Conservation (phyloP, 2,797 vertebrate genomes). For the Parambassis ranga region DNA sequence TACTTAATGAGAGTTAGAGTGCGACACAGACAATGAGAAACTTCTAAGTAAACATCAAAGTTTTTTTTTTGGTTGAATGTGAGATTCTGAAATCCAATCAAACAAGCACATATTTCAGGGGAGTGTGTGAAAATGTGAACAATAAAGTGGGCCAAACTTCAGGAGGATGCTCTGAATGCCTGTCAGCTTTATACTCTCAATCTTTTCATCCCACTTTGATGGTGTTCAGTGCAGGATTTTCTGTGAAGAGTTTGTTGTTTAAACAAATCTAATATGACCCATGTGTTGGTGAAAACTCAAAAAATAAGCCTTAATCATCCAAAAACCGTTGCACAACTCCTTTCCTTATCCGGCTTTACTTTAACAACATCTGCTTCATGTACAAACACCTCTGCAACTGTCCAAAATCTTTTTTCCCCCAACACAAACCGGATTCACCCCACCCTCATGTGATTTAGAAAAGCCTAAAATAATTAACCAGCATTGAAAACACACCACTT, state of each 20-base stretch:
- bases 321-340: constrained; percentile 59
- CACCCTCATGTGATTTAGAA: constrained; percentile 31
- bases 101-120: background rate
- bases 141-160: background rate
- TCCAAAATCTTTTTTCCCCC: constrained; percentile 29
- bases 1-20: background rate
- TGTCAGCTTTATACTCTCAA: background rate
- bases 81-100: too few species aligned
- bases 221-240: constrained; percentile 1
- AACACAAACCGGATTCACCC: constrained; percentile 8
- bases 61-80: too few species aligned
- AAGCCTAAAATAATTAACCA: constrained; percentile 46
- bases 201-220: background rate
- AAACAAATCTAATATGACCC: constrained; percentile 29
- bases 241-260: constrained; percentile 2
- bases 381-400: constrained; percentile 48
- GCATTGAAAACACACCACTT: constrained; percentile 13
- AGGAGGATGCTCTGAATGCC: background rate
- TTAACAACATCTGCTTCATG: constrained; percentile 66
- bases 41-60: too few species aligned
- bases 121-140: background rate
- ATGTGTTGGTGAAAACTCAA: constrained; percentile 47
- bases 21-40: background rate
- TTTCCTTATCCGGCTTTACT: constrained; percentile 47
- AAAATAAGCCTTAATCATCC: constrained; percentile 43